These are phyloP conservation scores for Alectura lathami DNA, from an alignment of 2,113 vertebrate species.

Conservation along the genomic window DNA sequence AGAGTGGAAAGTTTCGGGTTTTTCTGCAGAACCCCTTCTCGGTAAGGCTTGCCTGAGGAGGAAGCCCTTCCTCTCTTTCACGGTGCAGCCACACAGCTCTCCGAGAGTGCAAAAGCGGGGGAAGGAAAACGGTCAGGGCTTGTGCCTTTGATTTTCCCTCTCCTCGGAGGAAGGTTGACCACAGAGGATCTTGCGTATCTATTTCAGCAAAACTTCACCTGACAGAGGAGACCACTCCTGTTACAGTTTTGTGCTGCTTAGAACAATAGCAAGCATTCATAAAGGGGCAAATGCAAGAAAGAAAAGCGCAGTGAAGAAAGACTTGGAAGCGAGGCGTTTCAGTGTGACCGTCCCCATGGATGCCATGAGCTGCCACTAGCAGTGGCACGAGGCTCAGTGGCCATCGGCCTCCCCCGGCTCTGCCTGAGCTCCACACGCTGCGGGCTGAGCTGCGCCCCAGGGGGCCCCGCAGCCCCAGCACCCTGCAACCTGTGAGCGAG, in stretches of 20 bases:
- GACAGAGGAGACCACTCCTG: background rate
- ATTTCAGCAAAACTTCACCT: background rate
- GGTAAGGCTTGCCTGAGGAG: background rate
- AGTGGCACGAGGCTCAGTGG: background rate
- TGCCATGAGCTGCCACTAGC: accelerated
- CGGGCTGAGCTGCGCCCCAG: too few relatives aligned
- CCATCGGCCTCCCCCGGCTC: background rate
- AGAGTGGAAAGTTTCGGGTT: background rate
- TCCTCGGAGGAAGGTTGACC: background rate
- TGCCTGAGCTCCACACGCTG: background rate
- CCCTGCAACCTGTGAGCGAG: too few relatives aligned
- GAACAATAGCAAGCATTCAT: background rate
- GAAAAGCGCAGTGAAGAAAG: background rate
- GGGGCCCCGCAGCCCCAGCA: too few relatives aligned
- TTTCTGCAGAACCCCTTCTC: background rate
- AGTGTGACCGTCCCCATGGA: background rate
- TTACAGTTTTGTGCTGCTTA: background rate
- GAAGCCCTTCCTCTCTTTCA: background rate
- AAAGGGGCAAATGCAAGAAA: background rate
- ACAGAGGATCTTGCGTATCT: background rate
- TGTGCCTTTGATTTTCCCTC: background rate
- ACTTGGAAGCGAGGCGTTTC: background rate
- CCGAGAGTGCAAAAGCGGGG: background rate
- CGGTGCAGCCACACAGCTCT: background rate
- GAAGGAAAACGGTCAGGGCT: background rate